A percentile compares a stretch with the other conserved stretches of the same genome.
Evolutionary conservation across 2,888 invertebrate species (phyloP).

Genomic region (Antheraea yamamai): DNA sequence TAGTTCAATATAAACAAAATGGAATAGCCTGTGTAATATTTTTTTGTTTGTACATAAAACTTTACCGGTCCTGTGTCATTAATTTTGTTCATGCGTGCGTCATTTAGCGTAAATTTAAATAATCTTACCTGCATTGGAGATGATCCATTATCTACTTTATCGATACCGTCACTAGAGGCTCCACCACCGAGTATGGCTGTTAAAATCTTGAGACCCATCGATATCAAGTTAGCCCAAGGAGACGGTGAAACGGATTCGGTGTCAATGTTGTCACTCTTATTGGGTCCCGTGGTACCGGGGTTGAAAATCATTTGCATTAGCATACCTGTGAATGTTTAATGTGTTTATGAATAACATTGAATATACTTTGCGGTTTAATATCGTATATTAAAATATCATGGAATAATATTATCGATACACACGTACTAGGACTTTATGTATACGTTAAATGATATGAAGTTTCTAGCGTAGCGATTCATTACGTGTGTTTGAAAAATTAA

Average conservation of each 20-base stretch:
- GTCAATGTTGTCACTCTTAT: conserved; percentile 90
- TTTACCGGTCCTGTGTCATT: conserved; percentile 31
- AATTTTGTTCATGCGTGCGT: conserved; percentile 28
- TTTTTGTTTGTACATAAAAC: conserved; percentile 44
- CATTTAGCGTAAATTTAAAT: conserved; percentile 25
- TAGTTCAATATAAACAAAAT: conserved; percentile 61
- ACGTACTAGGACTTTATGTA: not conserved
- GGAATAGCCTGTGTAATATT: conserved; percentile 30
- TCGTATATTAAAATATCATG: not conserved
- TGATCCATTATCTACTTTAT: conserved; percentile 94
- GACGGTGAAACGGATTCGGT: conserved; percentile 87
- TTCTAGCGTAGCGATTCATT: not conserved
- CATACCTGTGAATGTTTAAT: conserved; percentile 33
- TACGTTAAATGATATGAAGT: not conserved
- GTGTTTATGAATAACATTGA: not conserved
- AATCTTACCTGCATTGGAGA: conserved; percentile 93
- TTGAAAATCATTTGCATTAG: conserved; percentile 92
- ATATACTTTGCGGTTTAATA: not conserved
- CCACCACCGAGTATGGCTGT: conserved; percentile 92
- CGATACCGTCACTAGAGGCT: conserved; percentile 90
- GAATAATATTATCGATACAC: not conserved
- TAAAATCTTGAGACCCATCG: conserved; percentile 92
- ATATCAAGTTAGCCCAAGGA: conserved; percentile 93
- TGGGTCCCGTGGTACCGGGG: conserved; percentile 85
- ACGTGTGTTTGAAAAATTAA: no score